Evolutionary conservation across 2,113 vertebrate species (phyloP).

Genomic region (Rhabdomys dilectus): DNA sequence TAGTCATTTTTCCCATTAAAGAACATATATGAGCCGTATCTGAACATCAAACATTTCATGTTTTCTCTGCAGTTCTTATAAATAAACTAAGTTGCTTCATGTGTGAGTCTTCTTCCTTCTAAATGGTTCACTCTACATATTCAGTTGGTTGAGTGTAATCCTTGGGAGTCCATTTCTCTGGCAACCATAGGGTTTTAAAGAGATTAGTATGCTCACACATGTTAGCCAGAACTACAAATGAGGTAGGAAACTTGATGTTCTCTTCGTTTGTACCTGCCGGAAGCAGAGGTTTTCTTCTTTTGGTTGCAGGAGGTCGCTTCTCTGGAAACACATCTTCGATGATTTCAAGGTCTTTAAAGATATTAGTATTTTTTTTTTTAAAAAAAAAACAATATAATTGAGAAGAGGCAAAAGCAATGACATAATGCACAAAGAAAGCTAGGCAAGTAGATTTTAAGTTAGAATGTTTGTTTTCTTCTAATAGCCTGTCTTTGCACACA

Average conservation of each 20-base stretch:
- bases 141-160: constrained; percentile 57
- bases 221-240: constrained; percentile 3
- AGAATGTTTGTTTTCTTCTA: constrained; percentile 35
- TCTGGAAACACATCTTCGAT: constrained; percentile 73
- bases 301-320: constrained; percentile 68
- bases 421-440: constrained; percentile 13
- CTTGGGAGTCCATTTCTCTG: constrained; percentile 75
- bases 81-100: neutral
- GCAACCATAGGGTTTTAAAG: constrained; percentile 82
- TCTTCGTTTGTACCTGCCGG: constrained; percentile 78
- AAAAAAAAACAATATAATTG: constrained; percentile 27
- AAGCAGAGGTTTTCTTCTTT: constrained; percentile 74
- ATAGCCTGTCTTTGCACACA: neutral
- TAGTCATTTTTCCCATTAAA: constrained; percentile 25
- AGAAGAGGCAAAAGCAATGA: constrained; percentile 57
- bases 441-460: neutral
- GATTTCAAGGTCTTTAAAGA: constrained; percentile 79
- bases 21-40: neutral
- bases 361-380: constrained; percentile 72
- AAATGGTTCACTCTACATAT: constrained; percentile 44
- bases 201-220: constrained; percentile 77
- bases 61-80: neutral
- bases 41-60: neutral
- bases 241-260: neutral
- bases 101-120: neutral